Conservation (phyloP, 53 echinoderm and acorn worm genomes). For the Holothuria leucospilota region DNA sequence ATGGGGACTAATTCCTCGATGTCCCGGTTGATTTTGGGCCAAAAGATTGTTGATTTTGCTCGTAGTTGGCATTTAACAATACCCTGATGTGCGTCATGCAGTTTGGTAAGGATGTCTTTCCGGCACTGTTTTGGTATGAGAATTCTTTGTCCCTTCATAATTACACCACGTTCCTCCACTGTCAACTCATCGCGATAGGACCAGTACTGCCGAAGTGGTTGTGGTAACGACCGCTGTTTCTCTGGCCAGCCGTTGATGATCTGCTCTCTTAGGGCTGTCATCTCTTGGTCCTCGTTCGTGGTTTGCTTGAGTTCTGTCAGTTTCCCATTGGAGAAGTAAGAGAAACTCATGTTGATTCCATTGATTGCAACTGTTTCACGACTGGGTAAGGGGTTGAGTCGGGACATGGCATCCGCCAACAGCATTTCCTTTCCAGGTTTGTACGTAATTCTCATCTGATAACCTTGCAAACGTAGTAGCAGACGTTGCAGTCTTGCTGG, state of each 20-base stretch:
- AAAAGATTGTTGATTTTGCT: slow-evolving; percentile 58
- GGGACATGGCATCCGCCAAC: slow-evolving; percentile 68
- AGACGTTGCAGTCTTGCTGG: slow-evolving; percentile 69
- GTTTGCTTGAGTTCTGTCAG: slow-evolving; percentile 39
- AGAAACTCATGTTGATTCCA: slow-evolving; percentile 35
- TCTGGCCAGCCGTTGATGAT: slow-evolving; percentile 44
- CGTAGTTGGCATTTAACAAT: slow-evolving; percentile 61
- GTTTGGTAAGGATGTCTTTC: slow-evolving; percentile 5
- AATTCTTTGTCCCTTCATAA: slow-evolving; percentile 61
- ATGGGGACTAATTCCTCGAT: slow-evolving; percentile 54
- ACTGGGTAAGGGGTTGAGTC: slow-evolving; percentile 55
- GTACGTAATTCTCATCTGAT: slow-evolving; percentile 65
- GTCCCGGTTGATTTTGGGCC: slow-evolving; percentile 69
- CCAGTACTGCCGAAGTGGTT: slow-evolving; percentile 58
- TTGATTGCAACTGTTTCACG: background rate
- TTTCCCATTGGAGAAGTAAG: background rate
- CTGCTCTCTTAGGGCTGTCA: background rate
- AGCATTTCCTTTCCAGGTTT: slow-evolving; percentile 73
- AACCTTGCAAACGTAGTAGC: slow-evolving; percentile 61
- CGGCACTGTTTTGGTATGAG: slow-evolving; percentile 41
- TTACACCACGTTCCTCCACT: slow-evolving; percentile 45
- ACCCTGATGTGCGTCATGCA: slow-evolving; percentile 72
- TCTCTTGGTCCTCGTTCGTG: background rate
- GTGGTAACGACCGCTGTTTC: slow-evolving; percentile 37
- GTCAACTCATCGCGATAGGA: slow-evolving; percentile 58